Percentiles rank a stretch among this genome's conserved stretches.
Conservation (phyloP, 2,888 invertebrate species). For the Hydroisotoma schaefferi region DNA sequence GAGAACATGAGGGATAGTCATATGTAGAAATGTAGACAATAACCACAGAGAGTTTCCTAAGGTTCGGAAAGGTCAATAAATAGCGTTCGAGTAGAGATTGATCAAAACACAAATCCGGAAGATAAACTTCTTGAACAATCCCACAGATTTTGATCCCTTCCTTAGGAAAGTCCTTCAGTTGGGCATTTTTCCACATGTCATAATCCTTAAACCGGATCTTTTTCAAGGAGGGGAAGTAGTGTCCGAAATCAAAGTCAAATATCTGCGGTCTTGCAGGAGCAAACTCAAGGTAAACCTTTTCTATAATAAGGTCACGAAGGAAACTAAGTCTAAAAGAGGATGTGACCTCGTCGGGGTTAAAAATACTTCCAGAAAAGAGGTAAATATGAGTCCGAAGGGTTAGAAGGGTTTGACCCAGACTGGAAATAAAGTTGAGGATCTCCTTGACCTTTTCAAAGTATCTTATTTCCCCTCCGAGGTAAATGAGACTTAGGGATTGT, state of each 20-base stretch:
- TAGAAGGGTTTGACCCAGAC: not conserved
- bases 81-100: conserved; percentile 24
- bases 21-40: not conserved
- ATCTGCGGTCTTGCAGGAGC: conserved; percentile 14
- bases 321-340: conserved; percentile 5
- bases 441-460: conserved; percentile 22
- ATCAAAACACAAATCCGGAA: conserved; percentile 29
- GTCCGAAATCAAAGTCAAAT: conserved; percentile 20
- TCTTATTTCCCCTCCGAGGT: conserved; percentile 21
- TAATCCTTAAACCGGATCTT: conserved; percentile 26
- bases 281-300: conserved; percentile 25
- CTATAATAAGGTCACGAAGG: conserved; percentile 13
- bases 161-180: conserved; percentile 20
- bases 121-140: conserved; percentile 2
- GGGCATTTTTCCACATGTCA: conserved; percentile 27
- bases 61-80: conserved; percentile 22
- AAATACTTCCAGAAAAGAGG: not conserved
- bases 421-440: conserved; percentile 5
- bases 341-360: not conserved
- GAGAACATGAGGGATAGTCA: not conserved
- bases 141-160: conserved; percentile 8
- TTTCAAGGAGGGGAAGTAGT: conserved; percentile 17
- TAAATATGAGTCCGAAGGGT: not conserved
- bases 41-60: conserved; percentile 10
- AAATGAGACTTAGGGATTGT: conserved; percentile 18